Evolutionary conservation across 2,797 vertebrate genomes (phyloP).

Genomic region (Notoglanidium macrostoma): DNA sequence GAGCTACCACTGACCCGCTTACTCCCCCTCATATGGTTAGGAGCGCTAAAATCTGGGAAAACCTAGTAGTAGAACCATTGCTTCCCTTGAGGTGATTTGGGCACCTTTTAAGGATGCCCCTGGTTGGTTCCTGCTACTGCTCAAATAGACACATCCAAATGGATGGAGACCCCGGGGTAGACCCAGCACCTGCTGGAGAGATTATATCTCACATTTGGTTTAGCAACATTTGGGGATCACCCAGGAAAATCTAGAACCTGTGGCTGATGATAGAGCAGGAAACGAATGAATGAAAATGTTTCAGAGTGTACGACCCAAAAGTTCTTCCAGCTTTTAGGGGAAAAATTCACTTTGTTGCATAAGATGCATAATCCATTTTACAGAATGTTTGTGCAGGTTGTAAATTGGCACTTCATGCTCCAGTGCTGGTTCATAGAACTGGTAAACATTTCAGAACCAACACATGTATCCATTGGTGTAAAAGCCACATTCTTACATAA

Average conservation of each 20-base stretch:
- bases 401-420: neutral
- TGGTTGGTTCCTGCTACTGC: neutral
- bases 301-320: neutral
- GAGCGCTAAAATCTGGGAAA: neutral
- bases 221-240: neutral
- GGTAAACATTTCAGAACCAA: neutral
- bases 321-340: neutral
- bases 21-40: neutral
- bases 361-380: neutral
- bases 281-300: neutral
- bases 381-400: neutral
- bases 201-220: neutral
- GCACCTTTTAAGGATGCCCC: neutral
- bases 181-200: neutral
- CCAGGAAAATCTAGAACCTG: neutral
- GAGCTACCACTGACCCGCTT: no score
- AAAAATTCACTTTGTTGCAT: neutral
- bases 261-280: neutral
- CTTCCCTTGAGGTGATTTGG: neutral
- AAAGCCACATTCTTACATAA: conserved; percentile 10
- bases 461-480: neutral
- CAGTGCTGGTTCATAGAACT: neutral
- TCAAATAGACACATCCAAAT: neutral
- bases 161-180: neutral
- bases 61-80: neutral